Evolutionary conservation across 2,797 vertebrate genomes (phyloP).

Genomic region (Phyllotis vaccarum): DNA sequence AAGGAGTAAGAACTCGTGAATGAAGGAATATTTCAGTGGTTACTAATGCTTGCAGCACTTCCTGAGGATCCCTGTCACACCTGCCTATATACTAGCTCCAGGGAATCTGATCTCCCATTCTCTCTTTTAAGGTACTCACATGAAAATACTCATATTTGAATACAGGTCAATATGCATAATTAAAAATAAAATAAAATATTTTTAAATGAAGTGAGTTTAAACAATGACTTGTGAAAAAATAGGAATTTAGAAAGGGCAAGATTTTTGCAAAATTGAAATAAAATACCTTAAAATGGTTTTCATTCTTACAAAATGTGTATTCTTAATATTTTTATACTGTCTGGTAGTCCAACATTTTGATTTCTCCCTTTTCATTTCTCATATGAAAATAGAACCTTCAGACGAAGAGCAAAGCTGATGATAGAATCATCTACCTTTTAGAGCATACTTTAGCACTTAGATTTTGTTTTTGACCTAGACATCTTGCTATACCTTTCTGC

Average conservation of each 20-base stretch:
- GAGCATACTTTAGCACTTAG: slow-evolving; percentile 55
- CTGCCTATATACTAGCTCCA: background rate
- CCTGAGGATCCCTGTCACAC: background rate
- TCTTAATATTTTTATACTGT: slow-evolving; percentile 50
- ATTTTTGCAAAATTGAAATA: background rate
- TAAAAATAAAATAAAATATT: background rate
- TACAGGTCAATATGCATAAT: background rate
- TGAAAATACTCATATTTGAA: background rate
- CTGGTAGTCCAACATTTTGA: slow-evolving; percentile 52
- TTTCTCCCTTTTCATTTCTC: background rate
- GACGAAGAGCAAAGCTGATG: background rate
- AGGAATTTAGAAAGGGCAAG: background rate
- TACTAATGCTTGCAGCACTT: background rate
- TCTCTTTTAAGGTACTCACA: background rate
- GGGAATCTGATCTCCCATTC: background rate
- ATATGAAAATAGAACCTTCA: background rate
- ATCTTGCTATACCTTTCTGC: slow-evolving; percentile 67
- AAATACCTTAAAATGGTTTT: background rate
- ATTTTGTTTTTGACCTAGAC: slow-evolving; percentile 75
- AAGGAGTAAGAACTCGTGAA: background rate
- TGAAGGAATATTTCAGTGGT: background rate
- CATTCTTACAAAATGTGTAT: background rate
- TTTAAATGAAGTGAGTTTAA: background rate
- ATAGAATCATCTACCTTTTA: slow-evolving; percentile 51
- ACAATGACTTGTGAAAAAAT: background rate